A percentile compares a stretch with the other conserved stretches of the same genome.
phyloP scores from a whole-genome alignment of 2,797 vertebrate species.

The Eulemur mongoz region DNA sequence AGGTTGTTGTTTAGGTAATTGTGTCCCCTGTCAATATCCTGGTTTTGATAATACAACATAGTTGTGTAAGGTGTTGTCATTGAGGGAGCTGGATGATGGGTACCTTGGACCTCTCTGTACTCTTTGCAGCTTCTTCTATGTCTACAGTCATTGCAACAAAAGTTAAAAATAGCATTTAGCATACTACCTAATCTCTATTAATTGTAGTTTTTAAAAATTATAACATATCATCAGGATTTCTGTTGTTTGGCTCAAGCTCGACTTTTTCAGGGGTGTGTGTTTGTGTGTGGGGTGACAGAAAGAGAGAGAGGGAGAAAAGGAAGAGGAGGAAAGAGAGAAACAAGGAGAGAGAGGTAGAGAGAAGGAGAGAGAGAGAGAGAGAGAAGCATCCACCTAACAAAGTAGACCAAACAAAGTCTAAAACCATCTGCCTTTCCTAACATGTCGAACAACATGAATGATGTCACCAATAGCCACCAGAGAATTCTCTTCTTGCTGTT shows the following conservation, averaged over 20 bases:
- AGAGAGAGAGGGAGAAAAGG: neutral
- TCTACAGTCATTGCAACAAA: neutral
- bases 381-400: neutral
- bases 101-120: neutral
- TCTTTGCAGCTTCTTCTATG: neutral
- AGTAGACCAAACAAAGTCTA: neutral
- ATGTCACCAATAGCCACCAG: neutral
- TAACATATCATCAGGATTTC: neutral
- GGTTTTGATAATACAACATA: neutral
- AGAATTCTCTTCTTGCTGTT: neutral
- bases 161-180: neutral
- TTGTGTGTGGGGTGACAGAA: neutral
- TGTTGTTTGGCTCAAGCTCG: neutral
- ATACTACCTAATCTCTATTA: neutral
- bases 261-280: neutral
- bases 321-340: too few relatives aligned
- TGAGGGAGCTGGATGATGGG: neutral
- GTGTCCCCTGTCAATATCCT: neutral
- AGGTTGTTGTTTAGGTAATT: too few relatives aligned
- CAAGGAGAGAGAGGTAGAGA: neutral
- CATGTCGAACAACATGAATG: fast-evolving
- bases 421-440: neutral
- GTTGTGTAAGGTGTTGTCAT: neutral
- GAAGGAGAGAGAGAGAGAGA: neutral
- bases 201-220: neutral